phyloP scores from a whole-genome alignment of 2,888 invertebrate genomes.

The Busseola fusca region DNA sequence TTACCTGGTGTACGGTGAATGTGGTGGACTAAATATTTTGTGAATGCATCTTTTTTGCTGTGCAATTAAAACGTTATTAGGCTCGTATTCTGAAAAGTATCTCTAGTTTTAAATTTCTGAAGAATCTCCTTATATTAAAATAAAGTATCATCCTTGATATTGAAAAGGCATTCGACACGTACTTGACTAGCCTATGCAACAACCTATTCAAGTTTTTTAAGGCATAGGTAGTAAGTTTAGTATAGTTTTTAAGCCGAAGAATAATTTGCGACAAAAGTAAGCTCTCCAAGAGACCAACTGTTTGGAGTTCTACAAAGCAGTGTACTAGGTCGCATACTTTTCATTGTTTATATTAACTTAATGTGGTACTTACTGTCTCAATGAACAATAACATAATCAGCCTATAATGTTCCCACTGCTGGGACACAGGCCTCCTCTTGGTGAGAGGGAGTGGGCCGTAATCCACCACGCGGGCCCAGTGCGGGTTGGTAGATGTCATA shows the following conservation, averaged over 20 bases:
- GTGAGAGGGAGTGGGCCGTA: too few species aligned
- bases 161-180: neutral
- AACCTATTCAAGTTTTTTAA: too few species aligned
- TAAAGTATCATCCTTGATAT: neutral
- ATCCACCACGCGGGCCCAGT: too few species aligned
- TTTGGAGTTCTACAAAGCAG: conserved; percentile 7
- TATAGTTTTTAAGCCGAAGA: too few species aligned
- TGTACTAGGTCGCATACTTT: neutral
- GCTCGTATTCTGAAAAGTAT: conserved; percentile 1
- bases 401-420: too few species aligned
- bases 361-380: neutral
- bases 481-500: too few species aligned
- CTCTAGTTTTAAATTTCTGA: neutral
- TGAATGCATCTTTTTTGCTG: neutral
- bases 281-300: neutral
- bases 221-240: too few species aligned
- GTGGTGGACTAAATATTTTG: neutral
- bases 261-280: too few species aligned
- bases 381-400: too few species aligned
- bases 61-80: neutral
- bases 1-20: neutral
- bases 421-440: too few species aligned
- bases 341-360: neutral
- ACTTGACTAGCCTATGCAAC: neutral
- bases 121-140: neutral